phyloP scores from a whole-genome alignment of 2,797 vertebrate species.

The Eurystomus glaucurus region DNA sequence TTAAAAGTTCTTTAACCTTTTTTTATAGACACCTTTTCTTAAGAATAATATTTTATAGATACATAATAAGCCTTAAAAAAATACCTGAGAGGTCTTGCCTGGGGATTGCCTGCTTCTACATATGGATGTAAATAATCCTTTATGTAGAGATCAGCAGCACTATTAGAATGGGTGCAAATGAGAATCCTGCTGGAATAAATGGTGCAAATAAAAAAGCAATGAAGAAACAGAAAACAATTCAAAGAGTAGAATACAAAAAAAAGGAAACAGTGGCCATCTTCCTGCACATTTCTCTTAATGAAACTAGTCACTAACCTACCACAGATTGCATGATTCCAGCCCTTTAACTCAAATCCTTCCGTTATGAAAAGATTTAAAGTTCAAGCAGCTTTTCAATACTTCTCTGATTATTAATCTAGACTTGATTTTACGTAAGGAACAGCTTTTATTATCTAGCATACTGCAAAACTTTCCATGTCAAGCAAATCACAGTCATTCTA shows the following conservation, averaged over 20 bases:
- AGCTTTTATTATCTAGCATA: background rate
- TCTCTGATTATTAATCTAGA: conserved; percentile 19
- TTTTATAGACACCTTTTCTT: conserved; percentile 88
- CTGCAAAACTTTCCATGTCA: background rate
- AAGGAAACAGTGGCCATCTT: conserved; percentile 81
- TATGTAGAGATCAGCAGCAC: conserved; percentile 99
- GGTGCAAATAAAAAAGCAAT: conserved; percentile 87
- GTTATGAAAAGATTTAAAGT: conserved; percentile 32
- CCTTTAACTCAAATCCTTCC: conserved; percentile 41
- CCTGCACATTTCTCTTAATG: conserved; percentile 59
- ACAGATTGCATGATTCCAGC: background rate
- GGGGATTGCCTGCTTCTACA: conserved; percentile 97
- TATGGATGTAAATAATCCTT: conserved; percentile 99
- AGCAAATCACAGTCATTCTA: conserved; percentile 23
- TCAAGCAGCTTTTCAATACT: conserved; percentile 34
- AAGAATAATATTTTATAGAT: conserved; percentile 84
- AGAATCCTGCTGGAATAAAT: conserved; percentile 94
- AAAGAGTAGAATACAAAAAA: conserved; percentile 84
- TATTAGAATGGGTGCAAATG: conserved; percentile 99
- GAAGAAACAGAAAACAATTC: conserved; percentile 87
- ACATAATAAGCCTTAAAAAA: conserved; percentile 86
- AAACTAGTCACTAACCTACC: conserved; percentile 31
- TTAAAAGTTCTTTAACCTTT: conserved; percentile 64
- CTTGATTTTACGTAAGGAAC: conserved; percentile 4
- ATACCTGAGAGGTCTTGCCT: conserved; percentile 99